These are phyloP conservation scores for Siderastrea siderea DNA, from an alignment of 92 coral and sea anemone species.

Conservation along the genomic window DNA sequence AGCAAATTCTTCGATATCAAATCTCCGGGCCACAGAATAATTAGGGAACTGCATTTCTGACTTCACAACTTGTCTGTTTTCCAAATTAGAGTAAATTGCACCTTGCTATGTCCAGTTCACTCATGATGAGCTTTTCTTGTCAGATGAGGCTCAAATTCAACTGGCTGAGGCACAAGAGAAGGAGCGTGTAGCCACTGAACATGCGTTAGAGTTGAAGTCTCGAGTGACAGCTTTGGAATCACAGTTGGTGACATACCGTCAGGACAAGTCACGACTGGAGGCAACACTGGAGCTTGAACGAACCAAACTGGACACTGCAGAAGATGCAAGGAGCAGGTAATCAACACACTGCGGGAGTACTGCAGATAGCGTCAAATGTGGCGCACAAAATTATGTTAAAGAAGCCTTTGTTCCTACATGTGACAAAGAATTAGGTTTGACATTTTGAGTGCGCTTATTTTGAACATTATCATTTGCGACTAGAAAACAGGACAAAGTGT, in stretches of 20 bases:
- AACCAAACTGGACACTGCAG: constrained; percentile 80
- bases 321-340: constrained; percentile 90
- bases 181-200: constrained; percentile 90
- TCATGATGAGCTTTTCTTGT: neutral
- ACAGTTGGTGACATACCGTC: constrained; percentile 88
- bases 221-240: constrained; percentile 93
- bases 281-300: constrained; percentile 93
- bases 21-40: too few species aligned
- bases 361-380: too few species aligned
- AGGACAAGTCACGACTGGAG: constrained; percentile 94
- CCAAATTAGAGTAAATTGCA: neutral
- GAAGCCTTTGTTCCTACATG: neutral
- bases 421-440: neutral
- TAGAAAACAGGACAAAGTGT: too few species aligned
- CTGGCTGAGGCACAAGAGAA: constrained; percentile 92
- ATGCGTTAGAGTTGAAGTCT: constrained; percentile 77
- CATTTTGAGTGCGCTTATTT: neutral
- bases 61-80: too few species aligned
- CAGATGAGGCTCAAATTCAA: constrained; percentile 90
- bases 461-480: too few species aligned
- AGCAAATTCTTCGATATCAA: too few species aligned
- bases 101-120: neutral
- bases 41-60: too few species aligned
- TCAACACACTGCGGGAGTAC: neutral
- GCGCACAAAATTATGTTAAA: neutral